Evolutionary conservation across 1,140 invertebrate genomes (phyloP).

Genomic region (Psix sp.): DNA sequence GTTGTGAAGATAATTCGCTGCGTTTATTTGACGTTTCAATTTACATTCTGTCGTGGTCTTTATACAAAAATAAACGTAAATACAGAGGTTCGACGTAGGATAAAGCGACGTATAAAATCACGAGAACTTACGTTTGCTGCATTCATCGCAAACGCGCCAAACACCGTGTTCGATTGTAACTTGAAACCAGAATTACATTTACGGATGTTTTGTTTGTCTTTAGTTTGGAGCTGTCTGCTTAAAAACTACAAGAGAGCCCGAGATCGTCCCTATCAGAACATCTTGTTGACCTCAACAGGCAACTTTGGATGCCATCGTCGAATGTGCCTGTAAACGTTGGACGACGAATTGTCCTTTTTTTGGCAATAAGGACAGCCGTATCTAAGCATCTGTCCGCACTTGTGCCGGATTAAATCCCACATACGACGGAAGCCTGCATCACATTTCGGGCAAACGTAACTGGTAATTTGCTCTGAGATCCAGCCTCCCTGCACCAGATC

Average conservation of each 20-base stretch:
- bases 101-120: too few species aligned
- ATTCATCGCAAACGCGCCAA: too few species aligned
- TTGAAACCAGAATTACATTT: too few species aligned
- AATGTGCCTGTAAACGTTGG: conserved; percentile 71
- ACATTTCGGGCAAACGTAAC: conserved; percentile 66
- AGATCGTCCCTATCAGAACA: conserved; percentile 63
- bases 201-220: too few species aligned
- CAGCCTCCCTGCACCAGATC: conserved; percentile 33
- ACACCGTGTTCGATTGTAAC: too few species aligned
- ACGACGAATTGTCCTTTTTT: conserved; percentile 71
- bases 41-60: conserved; percentile 9
- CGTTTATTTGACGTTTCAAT: conserved; percentile 23
- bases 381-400: conserved; percentile 70
- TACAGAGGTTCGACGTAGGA: not conserved
- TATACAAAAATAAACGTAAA: conserved; percentile 24
- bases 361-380: conserved; percentile 74
- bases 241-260: too few species aligned
- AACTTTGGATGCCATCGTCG: conserved; percentile 73
- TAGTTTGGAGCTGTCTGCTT: too few species aligned
- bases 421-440: conserved; percentile 69
- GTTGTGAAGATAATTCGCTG: conserved; percentile 10
- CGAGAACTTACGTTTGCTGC: too few species aligned
- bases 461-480: conserved; percentile 48
- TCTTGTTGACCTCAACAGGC: conserved; percentile 66
- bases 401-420: conserved; percentile 74